These are phyloP conservation scores for Acronicta alni DNA, from an alignment of 2,888 invertebrate species.

Conservation along the genomic window DNA sequence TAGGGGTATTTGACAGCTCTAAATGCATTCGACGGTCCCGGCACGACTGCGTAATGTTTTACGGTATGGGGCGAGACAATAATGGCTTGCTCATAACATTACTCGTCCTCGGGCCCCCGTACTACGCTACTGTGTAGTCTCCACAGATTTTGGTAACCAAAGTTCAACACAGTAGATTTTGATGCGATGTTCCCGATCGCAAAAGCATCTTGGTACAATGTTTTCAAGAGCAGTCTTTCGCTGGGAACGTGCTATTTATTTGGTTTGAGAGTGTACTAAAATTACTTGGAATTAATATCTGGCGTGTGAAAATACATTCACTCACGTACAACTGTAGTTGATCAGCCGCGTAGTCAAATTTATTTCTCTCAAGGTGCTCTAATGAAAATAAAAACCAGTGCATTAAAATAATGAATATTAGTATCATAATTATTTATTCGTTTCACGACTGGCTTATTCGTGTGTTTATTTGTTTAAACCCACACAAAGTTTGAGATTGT, in stretches of 20 bases:
- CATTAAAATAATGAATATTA: constrained; percentile 38
- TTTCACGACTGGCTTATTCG: constrained; percentile 53
- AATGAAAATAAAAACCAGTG: constrained; percentile 51
- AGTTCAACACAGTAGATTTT: constrained; percentile 52
- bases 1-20: constrained; percentile 79
- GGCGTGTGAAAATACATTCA: constrained; percentile 67
- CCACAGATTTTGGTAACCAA: constrained; percentile 67
- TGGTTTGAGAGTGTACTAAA: constrained; percentile 73
- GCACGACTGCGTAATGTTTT: constrained; percentile 88
- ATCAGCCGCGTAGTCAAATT: constrained; percentile 42
- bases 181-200: constrained; percentile 40
- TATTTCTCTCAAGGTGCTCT: constrained; percentile 44
- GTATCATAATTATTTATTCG: constrained; percentile 54
- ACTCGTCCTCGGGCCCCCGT: constrained; percentile 85
- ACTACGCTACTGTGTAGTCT: constrained; percentile 76
- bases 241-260: constrained; percentile 74
- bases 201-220: constrained; percentile 69
- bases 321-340: constrained; percentile 53
- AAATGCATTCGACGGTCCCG: constrained; percentile 75
- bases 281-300: constrained; percentile 72
- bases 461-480: constrained; percentile 64
- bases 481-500: constrained; percentile 61
- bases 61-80: constrained; percentile 89
- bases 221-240: constrained; percentile 75
- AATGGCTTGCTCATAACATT: constrained; percentile 90